A percentile compares a stretch with the other conserved stretches of the same genome.
Conservation (phyloP, 2,113 vertebrate species). For the Perca schrenkii region DNA sequence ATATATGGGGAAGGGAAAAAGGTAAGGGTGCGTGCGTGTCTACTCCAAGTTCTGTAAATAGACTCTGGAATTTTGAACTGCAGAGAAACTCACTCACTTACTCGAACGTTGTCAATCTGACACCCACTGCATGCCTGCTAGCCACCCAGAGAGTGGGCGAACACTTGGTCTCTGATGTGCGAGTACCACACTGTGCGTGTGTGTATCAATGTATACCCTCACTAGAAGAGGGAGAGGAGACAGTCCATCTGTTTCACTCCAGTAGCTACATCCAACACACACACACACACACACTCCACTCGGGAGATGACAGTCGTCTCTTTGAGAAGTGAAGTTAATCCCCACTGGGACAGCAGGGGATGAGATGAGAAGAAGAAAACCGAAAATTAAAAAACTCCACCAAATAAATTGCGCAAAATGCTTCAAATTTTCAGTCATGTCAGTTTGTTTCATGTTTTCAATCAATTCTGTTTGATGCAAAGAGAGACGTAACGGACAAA, state of each 20-base stretch:
- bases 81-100: constrained; percentile 17
- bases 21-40: constrained; percentile 43
- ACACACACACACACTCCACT: constrained; percentile 26
- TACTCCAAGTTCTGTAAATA: neutral
- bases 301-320: constrained; percentile 48
- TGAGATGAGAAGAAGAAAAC: constrained; percentile 23
- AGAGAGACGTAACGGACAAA: constrained; percentile 12
- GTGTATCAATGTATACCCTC: constrained; percentile 27
- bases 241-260: constrained; percentile 59
- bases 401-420: constrained; percentile 38
- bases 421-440: neutral
- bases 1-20: constrained; percentile 81
- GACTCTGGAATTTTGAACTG: constrained; percentile 31
- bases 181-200: constrained; percentile 17
- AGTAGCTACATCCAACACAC: constrained; percentile 29
- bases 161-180: constrained; percentile 44
- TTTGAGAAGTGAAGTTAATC: constrained; percentile 54
- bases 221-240: constrained; percentile 49
- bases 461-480: constrained; percentile 33
- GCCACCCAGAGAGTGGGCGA: constrained; percentile 54
- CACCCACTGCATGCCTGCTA: constrained; percentile 45
- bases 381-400: constrained; percentile 32
- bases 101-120: constrained; percentile 36
- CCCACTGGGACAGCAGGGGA: constrained; percentile 29
- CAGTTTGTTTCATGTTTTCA: constrained; percentile 34